Percentiles rank a stretch among this genome's conserved stretches.
Conservation (phyloP, 2,888 invertebrate genomes). For the Allygus modestus region DNA sequence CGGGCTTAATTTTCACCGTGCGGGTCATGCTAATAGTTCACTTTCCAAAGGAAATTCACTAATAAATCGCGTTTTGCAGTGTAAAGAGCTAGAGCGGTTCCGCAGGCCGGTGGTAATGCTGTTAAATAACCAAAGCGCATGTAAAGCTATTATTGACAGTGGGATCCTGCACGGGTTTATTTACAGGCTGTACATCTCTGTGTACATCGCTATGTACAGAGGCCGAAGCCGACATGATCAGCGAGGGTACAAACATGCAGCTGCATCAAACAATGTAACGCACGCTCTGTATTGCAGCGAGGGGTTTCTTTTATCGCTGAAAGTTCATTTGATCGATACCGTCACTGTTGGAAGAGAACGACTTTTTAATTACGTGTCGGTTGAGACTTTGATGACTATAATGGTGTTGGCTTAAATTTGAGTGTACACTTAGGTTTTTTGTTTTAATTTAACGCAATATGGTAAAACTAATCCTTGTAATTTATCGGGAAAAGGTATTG, state of each 20-base stretch:
- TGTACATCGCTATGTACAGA: constrained; percentile 22
- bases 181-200: constrained; percentile 14
- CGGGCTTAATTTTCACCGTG: no score
- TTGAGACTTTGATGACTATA: no score
- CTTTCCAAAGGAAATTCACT: no score
- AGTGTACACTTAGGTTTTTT: no score
- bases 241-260: background rate
- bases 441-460: no score
- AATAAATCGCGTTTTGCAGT: background rate
- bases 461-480: no score
- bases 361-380: no score
- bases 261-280: constrained; percentile 13
- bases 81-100: background rate
- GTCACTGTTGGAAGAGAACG: background rate
- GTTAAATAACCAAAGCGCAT: constrained; percentile 5
- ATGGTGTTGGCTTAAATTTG: no score
- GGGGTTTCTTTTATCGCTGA: background rate
- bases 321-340: no score
- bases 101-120: background rate
- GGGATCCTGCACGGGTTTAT: background rate
- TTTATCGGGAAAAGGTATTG: no score
- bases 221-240: background rate
- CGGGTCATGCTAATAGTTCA: no score
- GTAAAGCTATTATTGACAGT: constrained; percentile 21
- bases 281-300: background rate